Conservation (phyloP, 1,140 invertebrate species). For the Drosophila asahinai region DNA sequence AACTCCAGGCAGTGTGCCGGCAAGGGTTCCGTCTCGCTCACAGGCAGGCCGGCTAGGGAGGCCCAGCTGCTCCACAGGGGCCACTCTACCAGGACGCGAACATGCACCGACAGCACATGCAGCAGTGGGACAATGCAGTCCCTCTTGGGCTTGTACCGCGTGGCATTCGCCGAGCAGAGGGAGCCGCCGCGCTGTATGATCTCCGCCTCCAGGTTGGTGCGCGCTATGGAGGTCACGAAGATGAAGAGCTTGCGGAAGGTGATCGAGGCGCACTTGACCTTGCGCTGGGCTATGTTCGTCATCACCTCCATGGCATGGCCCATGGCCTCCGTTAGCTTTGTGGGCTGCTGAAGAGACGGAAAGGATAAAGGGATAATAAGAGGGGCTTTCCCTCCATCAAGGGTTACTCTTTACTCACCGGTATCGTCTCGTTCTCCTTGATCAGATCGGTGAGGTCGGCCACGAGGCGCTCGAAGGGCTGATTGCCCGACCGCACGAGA, state of each 20-base stretch:
- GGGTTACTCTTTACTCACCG: conserved; percentile 87
- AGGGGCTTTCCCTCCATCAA: background rate
- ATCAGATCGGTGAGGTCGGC: conserved; percentile 88
- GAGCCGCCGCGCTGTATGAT: conserved; percentile 94
- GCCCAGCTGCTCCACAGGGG: conserved; percentile 89
- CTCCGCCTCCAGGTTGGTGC: conserved; percentile 97
- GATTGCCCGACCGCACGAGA: conserved; percentile 87
- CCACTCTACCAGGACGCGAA: conserved; percentile 90
- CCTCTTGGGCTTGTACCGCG: conserved; percentile 91
- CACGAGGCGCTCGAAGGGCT: conserved; percentile 86
- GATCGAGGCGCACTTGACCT: conserved; percentile 86
- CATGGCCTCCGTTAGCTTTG: conserved; percentile 92
- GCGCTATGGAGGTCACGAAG: conserved; percentile 95
- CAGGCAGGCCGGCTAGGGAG: conserved; percentile 87
- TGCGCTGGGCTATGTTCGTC: conserved; percentile 89
- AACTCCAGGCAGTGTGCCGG: conserved; percentile 80
- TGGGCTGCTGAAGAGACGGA: conserved; percentile 83
- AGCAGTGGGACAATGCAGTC: conserved; percentile 96
- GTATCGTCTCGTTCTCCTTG: conserved; percentile 89
- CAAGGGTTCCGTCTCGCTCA: conserved; percentile 70
- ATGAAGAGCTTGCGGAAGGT: conserved; percentile 92
- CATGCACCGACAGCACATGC: conserved; percentile 94
- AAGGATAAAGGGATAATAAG: background rate
- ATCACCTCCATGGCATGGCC: conserved; percentile 97
- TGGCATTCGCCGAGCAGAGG: conserved; percentile 87